Percentiles rank a stretch among this genome's conserved stretches.
Conservation (phyloP, 2,888 invertebrate genomes). For the Pocota personata region DNA sequence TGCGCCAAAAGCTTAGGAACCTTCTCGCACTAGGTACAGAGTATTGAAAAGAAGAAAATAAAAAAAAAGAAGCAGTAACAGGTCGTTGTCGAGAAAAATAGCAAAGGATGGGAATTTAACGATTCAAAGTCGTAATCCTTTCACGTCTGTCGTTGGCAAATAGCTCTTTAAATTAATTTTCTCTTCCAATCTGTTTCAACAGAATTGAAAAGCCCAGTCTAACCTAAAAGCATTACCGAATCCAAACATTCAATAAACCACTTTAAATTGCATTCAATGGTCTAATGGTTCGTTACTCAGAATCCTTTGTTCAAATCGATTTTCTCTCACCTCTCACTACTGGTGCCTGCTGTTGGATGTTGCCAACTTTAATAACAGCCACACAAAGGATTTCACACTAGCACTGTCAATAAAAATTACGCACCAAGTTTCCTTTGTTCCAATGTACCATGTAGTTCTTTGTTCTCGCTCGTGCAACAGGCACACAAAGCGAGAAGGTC, state of each 20-base stretch:
- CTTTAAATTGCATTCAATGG: not conserved
- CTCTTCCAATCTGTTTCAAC: not conserved
- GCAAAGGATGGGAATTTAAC: no score
- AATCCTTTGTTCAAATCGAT: constrained; percentile 28
- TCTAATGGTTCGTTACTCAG: not conserved
- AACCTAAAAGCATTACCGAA: not conserved
- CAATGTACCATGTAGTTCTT: constrained; percentile 28
- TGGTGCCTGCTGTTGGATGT: not conserved
- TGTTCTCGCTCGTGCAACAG: constrained; percentile 33
- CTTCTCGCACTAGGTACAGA: no score
- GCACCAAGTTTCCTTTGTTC: constrained; percentile 47
- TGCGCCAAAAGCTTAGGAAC: no score
- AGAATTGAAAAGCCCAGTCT: not conserved
- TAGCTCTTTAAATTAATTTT: not conserved
- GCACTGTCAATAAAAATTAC: constrained; percentile 59
- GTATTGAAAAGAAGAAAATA: no score
- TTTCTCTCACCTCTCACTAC: constrained; percentile 17
- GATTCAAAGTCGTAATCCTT: no score
- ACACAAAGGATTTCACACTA: constrained; percentile 67
- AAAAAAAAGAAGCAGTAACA: no score
- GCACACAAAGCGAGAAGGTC: constrained; percentile 53
- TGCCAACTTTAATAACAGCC: constrained; percentile 17
- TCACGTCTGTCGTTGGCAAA: not conserved
- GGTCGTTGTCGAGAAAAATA: no score
- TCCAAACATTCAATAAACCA: not conserved